Conservation (phyloP, 2,888 invertebrate genomes). For the Osedax frankpressi region DNA sequence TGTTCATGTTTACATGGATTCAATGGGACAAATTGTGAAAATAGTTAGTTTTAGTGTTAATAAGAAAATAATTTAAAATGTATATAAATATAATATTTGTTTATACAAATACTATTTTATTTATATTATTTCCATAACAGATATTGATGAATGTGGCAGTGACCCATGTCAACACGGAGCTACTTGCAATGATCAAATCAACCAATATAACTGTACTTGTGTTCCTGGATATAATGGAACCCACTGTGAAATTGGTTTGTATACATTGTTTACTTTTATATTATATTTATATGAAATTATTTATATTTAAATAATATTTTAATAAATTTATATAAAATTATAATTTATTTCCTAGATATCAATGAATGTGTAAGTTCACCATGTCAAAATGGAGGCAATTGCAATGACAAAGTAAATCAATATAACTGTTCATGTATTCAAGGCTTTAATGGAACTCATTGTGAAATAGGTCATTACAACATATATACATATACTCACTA, state of each 20-base stretch:
- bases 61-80: background rate
- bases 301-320: too few relatives aligned
- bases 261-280: too few relatives aligned
- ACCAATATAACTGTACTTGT: background rate
- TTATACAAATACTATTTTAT: too few relatives aligned
- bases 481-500: too few relatives aligned
- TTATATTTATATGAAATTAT: too few relatives aligned
- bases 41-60: background rate
- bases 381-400: conserved; percentile 6
- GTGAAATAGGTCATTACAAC: background rate
- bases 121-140: background rate
- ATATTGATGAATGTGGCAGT: background rate
- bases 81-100: too few relatives aligned
- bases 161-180: background rate
- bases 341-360: too few relatives aligned
- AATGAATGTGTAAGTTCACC: conserved; percentile 6
- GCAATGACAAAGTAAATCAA: background rate
- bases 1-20: background rate
- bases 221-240: background rate
- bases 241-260: background rate
- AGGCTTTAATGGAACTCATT: background rate
- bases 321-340: too few relatives aligned
- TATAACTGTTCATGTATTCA: background rate
- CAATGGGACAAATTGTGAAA: background rate
- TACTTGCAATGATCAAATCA: background rate